Evolutionary conservation across 2,113 vertebrate species (phyloP), one percentile per base, ranked within the genome.

Genomic region (Tympanuchus pallidicinctus): DNA sequence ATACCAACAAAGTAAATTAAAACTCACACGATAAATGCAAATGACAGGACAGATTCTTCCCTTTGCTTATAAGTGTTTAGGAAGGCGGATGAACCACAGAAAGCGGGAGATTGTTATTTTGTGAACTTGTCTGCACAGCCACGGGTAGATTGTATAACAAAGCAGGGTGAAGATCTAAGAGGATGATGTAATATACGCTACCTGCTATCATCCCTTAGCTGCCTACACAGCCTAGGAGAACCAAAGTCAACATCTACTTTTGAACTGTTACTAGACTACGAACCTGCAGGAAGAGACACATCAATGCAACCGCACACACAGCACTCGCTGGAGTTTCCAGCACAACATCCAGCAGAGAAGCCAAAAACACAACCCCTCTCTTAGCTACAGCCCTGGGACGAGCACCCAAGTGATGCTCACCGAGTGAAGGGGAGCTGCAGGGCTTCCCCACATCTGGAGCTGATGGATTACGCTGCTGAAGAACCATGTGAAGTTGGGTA

Each of bases 1-100:
- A 92, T 78, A 79, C 47, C 43, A 88, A 57, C 13, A 90, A 94
- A 91, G 57, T 71, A 89, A 95, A 95, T 89, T 80, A 95, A 94
- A 94, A 67, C 32, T 92, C 76, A 90, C 40, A 65, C 79, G 81
- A 88, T 42, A 94, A 96, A 95, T 65, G 76, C 65, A 92, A 94
- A 86, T 3, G 3, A 75, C 38, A 34, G 43, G 69, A 73, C 25
- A 65, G 69, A 43, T 64, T 71, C 79, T 91, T 70, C 43, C 60
- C 50, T 59, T 34, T 66, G 50, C 71, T 85, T 50, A 66, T 16
- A 42, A 59, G 18, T 3, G 13, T 76, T 87, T 80, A 54, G 6
- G 80, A 66, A 19, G 22, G 28, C 54, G 38, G 21, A 24, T 21
- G 30, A 72, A 13, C 11, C n/a, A 82, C 45, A 90, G 30, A 40